Evolutionary conservation across 2,797 vertebrate species (phyloP), one percentile per base, ranked within the genome.

Genomic region (Acridotheres tristis): DNA sequence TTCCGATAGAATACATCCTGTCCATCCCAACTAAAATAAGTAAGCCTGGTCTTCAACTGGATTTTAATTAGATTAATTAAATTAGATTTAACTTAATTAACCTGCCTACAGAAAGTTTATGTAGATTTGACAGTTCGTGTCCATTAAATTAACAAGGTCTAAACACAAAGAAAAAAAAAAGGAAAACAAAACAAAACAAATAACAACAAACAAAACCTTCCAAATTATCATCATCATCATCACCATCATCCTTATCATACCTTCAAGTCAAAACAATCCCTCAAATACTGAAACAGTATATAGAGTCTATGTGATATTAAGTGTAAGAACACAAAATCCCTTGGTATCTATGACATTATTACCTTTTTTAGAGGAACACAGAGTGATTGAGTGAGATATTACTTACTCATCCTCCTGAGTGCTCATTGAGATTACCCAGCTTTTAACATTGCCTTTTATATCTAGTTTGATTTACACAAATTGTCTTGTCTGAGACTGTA

Each of bases 251-350:
- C 14, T 40, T 16, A 40, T 40, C 40, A 40, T 40, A 40, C 40
- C 20, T 7, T 53, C 3, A 36, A 51, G 38, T 4, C 5, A 38
- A 71, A 82, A 29, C 6, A 55, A 63, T 0, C 2, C 2, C 7
- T 2, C 3, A 50, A n/a, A 59, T 61, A 19, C 27, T 50, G 26
- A 77, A 81, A 45, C 11, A 42, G 6, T 66, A 27, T 8, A 5
- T 26, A 23, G 2, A 48, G 7, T 73, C 40, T 40, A 40, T 40
- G 40, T 27, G 11, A 27, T 43, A 3, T 50, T 50, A 22, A 78
- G 3, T 45, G 14, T 45, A 54, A 82, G 17, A 71, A 32, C 8
- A 65, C 18, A 67, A 85, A 65, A 29, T 3, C 9, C 0, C 16
- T 4, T 27, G 17, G 2, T 57, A 10, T 54, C 12, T 50, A 30